Evolutionary conservation across 2,888 invertebrate genomes (phyloP).

Genomic region (Dicranocentrus wangi): DNA sequence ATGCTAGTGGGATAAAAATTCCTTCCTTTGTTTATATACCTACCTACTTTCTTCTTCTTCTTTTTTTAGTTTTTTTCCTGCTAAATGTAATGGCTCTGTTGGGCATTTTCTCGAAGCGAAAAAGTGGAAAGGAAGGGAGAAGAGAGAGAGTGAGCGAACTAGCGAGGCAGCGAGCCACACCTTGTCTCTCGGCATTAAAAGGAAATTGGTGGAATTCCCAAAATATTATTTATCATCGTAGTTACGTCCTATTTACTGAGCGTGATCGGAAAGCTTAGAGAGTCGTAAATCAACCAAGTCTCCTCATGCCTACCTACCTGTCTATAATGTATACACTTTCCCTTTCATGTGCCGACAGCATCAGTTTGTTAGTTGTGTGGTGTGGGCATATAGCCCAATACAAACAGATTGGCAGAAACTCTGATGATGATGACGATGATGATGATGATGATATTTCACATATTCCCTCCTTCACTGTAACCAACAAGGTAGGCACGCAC

Average conservation of each 20-base stretch:
- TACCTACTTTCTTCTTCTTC: no score
- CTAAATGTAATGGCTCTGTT: no score
- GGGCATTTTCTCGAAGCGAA: background rate
- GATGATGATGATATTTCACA: no score
- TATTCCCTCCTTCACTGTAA: no score
- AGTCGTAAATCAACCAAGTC: conserved; percentile 64
- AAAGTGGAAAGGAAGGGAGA: background rate
- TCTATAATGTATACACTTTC: conserved; percentile 39
- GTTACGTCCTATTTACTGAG: conserved; percentile 63
- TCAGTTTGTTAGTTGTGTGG: background rate
- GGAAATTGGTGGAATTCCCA: conserved; percentile 62
- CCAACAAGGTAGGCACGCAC: no score
- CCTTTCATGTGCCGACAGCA: conserved; percentile 10
- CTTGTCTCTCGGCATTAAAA: conserved; percentile 64
- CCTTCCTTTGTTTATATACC: no score
- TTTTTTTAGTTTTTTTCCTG: background rate
- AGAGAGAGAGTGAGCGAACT: conserved; percentile 22
- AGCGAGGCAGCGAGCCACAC: conserved; percentile 59
- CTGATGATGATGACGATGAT: no score
- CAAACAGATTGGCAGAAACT: no score
- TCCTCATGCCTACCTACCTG: conserved; percentile 59
- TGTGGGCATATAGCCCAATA: no score
- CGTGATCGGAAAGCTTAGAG: conserved; percentile 64
- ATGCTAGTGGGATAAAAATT: no score
- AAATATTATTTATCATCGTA: conserved; percentile 66